A percentile compares a stretch with the other conserved stretches of the same genome.
Evolutionary conservation across 2,888 invertebrate genomes (phyloP).

Genomic region (Eupithecia pulchellata): DNA sequence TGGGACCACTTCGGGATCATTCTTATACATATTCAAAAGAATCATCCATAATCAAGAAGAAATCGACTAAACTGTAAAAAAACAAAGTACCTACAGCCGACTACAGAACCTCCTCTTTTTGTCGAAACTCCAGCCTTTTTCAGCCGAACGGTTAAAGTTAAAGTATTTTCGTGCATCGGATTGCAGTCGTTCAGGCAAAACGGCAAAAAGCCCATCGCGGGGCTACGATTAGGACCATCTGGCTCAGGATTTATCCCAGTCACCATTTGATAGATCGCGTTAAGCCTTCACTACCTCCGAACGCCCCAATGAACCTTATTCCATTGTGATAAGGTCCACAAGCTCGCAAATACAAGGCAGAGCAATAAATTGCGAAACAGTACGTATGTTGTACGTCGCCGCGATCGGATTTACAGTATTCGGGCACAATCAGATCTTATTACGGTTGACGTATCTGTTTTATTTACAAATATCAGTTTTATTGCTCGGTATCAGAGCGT

Average conservation of each 20-base stretch:
- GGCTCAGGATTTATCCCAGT: constrained; percentile 56
- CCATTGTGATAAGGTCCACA: constrained; percentile 30
- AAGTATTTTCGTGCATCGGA: constrained; percentile 10
- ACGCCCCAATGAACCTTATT: constrained; percentile 32
- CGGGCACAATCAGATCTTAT: constrained; percentile 42
- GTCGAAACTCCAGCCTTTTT: background rate
- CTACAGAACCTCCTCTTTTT: too few relatives aligned
- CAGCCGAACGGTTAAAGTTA: background rate
- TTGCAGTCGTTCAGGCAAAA: constrained; percentile 28
- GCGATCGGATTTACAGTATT: constrained; percentile 43
- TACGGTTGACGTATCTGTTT: constrained; percentile 39
- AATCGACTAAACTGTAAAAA: too few relatives aligned
- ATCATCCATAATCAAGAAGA: too few relatives aligned
- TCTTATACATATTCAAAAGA: too few relatives aligned
- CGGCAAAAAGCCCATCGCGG: constrained; percentile 49
- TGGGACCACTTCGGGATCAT: too few relatives aligned
- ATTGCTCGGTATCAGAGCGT: background rate
- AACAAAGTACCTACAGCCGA: too few relatives aligned
- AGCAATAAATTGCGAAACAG: constrained; percentile 37
- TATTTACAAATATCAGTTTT: constrained; percentile 31
- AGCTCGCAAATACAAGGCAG: constrained; percentile 15
- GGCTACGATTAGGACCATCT: constrained; percentile 56
- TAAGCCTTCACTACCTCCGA: constrained; percentile 35
- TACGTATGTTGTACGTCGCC: constrained; percentile 34
- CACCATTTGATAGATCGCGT: constrained; percentile 56